Evolutionary conservation across 2,888 invertebrate genomes (phyloP).

Genomic region (Syritta pipiens): DNA sequence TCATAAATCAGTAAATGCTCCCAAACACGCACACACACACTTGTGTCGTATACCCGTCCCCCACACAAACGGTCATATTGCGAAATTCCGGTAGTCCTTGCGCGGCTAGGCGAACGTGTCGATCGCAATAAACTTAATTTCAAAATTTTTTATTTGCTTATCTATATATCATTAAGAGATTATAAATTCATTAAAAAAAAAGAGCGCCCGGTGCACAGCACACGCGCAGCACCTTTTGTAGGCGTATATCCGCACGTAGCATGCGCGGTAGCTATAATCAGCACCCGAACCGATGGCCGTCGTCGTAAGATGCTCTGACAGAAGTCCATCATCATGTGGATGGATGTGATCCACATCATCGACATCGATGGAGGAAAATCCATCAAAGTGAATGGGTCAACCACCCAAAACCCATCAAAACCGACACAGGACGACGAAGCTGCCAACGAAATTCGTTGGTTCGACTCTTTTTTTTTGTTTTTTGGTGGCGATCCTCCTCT

Average conservation of each 20-base stretch:
- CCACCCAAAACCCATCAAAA: conserved; percentile 69
- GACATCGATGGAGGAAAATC: conserved; percentile 66
- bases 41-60: too few relatives aligned
- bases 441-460: background rate
- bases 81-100: conserved; percentile 50
- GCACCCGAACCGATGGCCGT: conserved; percentile 46
- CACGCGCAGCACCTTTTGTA: conserved; percentile 47
- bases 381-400: conserved; percentile 70
- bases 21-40: too few relatives aligned
- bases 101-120: conserved; percentile 53
- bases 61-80: too few relatives aligned
- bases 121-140: conserved; percentile 58
- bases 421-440: conserved; percentile 45
- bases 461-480: conserved; percentile 13
- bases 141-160: conserved; percentile 53
- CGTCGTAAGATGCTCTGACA: conserved; percentile 63
- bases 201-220: conserved; percentile 45
- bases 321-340: conserved; percentile 66
- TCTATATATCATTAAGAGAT: conserved; percentile 69
- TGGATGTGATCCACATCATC: conserved; percentile 40
- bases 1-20: conserved; percentile 42
- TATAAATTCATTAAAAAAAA: conserved; percentile 70
- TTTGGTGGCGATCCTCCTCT: conserved; percentile 14
- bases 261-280: conserved; percentile 72
- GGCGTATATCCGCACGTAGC: conserved; percentile 71